Base-by-base conservation (phyloP, 2,888 invertebrate genomes). In the Standfussiana lucernea region DNA sequence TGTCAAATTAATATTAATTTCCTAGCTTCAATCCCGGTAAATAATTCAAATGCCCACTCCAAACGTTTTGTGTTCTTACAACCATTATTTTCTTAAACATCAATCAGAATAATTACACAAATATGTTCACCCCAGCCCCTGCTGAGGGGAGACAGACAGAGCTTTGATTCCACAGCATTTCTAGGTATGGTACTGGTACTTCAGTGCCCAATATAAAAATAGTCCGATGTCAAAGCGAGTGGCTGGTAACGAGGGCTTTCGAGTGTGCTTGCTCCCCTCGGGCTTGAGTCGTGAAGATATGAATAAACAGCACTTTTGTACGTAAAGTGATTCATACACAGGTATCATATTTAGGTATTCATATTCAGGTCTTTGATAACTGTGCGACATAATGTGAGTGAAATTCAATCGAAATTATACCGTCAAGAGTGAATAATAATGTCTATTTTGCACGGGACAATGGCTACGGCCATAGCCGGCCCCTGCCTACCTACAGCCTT, bases 91-190 rank as follows among this genome's bases (percentile, higher is more conserved):
- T 74, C 61, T 65, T 87, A 83, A 88, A 83, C 83, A 87, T 86
- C 86, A 87, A 88, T 88, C 87, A 80, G 37, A 80, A 79, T 87
- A 86, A 88, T 87, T 86, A 83, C 73, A 71, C 81, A 88, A 88
- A 88, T 88, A 88, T 87, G 88, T 83, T 84, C 82, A 75, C 86
- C 86, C 83, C 77, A 62, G 67, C 67, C 65, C 28, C 50, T 45
- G n/a, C 15, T 35, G 18, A 64, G 37, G 79, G 61, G 62, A 62
- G 53, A 6, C 62, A 56, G 72, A 18, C 45, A 53, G 67, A 50
- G 72, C 72, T 83, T 83, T 83, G 84, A 80, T 59, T 75, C 42
- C 18, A 1, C 28, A 78, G 76, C 70, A 40, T 70, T 56, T 50
- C 53, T 84, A 80, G 81, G 61, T 74, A 77, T 65, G 72, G 56